These are phyloP conservation scores for Diceros bicornis DNA, from an alignment of 2,797 vertebrate genomes.

Conservation along the genomic window DNA sequence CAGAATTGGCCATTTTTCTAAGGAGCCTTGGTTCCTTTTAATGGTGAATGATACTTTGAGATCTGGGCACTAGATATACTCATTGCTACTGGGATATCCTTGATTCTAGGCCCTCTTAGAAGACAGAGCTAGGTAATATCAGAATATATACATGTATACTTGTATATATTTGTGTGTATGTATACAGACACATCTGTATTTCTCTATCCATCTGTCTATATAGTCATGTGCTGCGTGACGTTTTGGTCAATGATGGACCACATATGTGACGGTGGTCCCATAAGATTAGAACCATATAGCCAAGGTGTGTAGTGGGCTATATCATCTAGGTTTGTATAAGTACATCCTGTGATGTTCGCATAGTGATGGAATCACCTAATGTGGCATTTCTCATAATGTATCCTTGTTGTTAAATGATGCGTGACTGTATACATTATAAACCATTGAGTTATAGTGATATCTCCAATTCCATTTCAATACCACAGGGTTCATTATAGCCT, in stretches of 20 bases:
- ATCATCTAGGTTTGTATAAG: too few relatives aligned
- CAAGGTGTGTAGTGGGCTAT: too few relatives aligned
- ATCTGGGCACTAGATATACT: neutral
- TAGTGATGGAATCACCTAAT: too few relatives aligned
- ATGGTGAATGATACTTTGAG: neutral
- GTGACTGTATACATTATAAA: neutral
- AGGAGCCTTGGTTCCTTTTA: neutral
- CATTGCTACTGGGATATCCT: neutral
- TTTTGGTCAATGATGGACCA: too few relatives aligned
- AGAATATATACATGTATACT: neutral
- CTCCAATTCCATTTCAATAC: neutral
- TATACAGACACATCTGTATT: neutral
- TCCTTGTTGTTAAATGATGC: too few relatives aligned
- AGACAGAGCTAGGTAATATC: neutral
- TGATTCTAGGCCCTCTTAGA: neutral
- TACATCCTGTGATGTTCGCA: too few relatives aligned
- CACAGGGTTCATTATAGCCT: neutral
- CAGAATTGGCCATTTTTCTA: constrained; percentile 37
- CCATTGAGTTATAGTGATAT: neutral
- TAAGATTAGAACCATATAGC: too few relatives aligned
- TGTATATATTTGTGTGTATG: neutral
- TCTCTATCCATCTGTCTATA: neutral
- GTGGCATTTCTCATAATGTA: too few relatives aligned
- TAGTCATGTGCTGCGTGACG: too few relatives aligned
- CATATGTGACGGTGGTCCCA: too few relatives aligned